Evolutionary conservation across 2,113 vertebrate species (phyloP), one percentile per base, ranked within the genome.

Genomic region (Silurus meridionalis): DNA sequence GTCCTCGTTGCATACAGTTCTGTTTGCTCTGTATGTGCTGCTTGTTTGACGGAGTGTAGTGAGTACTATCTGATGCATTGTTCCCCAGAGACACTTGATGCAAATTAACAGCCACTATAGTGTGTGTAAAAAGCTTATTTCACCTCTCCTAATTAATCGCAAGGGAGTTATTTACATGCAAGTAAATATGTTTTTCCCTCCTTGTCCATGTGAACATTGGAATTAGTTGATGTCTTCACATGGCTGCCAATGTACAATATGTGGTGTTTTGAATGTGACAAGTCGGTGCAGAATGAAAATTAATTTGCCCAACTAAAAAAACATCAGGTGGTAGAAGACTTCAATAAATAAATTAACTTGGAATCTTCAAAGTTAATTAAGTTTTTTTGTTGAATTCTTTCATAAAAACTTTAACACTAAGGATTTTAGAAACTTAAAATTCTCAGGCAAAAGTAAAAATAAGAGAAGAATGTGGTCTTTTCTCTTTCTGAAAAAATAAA

Each of bases 121-220:
- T 53, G 46, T 72, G 55, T 87, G 28, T 0, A 5, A 86, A 88
- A 87, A 89, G 83, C 46, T 61, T 85, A 80, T 89, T 89, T 80
- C 81, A 82, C 80, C 83, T 81, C 80, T 84, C 82, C 83, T 89
- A 82, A 69, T 83, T 87, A 84, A 87, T 83, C 81, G 60, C 72
- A 86, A 48, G 75, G 83, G 81, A 87, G 63, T 84, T 63, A 86
- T 87, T 89, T 87, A 83, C 25, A 69, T 83, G 64, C 50, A 83
- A 19, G 66, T 37, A 28, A 23, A 78, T 48, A 50, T 46, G 37
- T 66, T 64, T 55, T 83, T 77, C 63, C 15, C 63, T 83, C 37
- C 55, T 77, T 64, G 74, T 80, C 37, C 82, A 52, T 67, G 48
- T 82, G 79, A 75, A 72, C 69, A 21, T 8, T 72, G 69, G 69